phyloP scores from a whole-genome alignment of 2,797 vertebrate species.

The Paedocypris micromegethes region DNA sequence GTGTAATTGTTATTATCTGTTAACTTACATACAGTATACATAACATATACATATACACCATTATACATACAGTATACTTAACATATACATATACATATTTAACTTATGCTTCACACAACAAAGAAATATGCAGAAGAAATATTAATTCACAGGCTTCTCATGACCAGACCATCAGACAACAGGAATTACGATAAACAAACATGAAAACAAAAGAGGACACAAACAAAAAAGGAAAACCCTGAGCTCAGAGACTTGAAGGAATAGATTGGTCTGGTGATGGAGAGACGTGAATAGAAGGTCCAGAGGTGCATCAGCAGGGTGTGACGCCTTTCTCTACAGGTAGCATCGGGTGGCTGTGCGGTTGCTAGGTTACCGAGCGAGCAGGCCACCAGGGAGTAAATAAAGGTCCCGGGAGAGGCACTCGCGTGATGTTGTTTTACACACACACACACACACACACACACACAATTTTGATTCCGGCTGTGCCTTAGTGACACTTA shows the following conservation, averaged over 20 bases:
- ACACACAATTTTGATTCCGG: constrained; percentile 4
- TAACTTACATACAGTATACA: too few relatives aligned
- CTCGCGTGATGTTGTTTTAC: not conserved
- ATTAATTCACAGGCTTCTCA: too few relatives aligned
- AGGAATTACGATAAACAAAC: too few relatives aligned
- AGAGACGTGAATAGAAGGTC: constrained; percentile 26
- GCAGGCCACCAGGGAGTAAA: constrained; percentile 24
- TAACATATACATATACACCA: too few relatives aligned
- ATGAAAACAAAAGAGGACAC: not conserved
- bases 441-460: constrained; percentile 12
- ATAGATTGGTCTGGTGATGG: constrained; percentile 23
- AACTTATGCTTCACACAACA: too few relatives aligned
- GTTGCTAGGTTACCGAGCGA: constrained; percentile 43
- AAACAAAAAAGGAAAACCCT: constrained; percentile 23
- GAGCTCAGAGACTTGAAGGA: constrained; percentile 12
- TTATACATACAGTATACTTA: too few relatives aligned
- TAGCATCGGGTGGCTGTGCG: constrained; percentile 19
- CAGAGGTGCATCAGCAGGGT: constrained; percentile 50
- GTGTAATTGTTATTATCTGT: too few relatives aligned
- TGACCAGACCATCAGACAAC: too few relatives aligned
- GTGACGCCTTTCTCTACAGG: constrained; percentile 34
- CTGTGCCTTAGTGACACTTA: not conserved
- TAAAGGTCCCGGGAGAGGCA: constrained; percentile 32
- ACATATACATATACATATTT: too few relatives aligned
- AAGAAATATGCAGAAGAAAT: too few relatives aligned